Evolutionary conservation across 2,113 vertebrate genomes (phyloP).

Genomic region (Myocastor coypus): DNA sequence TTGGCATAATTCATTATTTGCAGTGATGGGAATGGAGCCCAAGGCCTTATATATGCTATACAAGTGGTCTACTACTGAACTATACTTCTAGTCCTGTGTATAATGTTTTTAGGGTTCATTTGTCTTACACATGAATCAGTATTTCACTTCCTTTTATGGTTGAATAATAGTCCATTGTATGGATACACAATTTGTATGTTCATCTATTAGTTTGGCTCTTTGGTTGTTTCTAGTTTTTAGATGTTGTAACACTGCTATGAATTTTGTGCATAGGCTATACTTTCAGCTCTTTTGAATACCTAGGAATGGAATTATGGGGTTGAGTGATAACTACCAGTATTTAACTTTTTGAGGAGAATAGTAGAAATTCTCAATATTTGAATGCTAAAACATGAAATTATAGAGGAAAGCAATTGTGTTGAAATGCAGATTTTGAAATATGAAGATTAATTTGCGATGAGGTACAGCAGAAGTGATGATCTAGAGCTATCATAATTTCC

Average conservation of each 20-base stretch:
- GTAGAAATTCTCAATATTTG: neutral
- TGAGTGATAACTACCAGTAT: neutral
- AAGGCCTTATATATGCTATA: neutral
- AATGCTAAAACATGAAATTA: neutral
- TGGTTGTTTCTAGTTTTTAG: neutral
- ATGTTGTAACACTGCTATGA: neutral
- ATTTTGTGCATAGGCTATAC: neutral
- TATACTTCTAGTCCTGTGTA: neutral
- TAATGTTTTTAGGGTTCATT: neutral
- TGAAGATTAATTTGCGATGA: constrained; percentile 2
- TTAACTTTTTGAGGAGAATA: neutral
- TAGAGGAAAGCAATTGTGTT: neutral
- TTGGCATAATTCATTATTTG: neutral
- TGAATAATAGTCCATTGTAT: neutral
- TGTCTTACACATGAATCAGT: neutral
- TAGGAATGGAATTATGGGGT: neutral
- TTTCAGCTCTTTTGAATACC: neutral
- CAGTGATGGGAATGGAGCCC: neutral
- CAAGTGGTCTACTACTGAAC: neutral
- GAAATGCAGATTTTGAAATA: neutral
- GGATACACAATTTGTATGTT: neutral
- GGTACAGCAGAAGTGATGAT: neutral
- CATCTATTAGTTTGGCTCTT: neutral
- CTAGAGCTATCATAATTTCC: constrained; percentile 30
- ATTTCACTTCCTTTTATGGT: neutral